Conservation (phyloP, 2,113 vertebrate genomes). For the Dicrurus megarhynchus region DNA sequence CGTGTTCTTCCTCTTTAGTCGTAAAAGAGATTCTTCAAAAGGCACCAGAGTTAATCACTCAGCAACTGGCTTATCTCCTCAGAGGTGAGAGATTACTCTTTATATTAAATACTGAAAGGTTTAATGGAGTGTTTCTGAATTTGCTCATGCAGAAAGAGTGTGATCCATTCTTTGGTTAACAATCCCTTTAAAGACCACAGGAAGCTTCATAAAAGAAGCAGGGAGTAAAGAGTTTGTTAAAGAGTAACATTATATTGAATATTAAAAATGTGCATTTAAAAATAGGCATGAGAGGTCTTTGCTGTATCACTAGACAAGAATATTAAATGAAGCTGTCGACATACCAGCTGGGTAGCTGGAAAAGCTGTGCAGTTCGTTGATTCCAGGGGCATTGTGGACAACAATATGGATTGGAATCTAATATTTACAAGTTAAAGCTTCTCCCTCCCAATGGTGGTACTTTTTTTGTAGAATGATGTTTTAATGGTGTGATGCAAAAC, state of each 20-base stretch:
- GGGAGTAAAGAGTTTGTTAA: conserved; percentile 85
- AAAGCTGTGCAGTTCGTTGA: conserved; percentile 31
- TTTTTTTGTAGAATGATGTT: conserved; percentile 6
- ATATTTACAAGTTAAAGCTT: conserved; percentile 57
- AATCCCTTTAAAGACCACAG: conserved; percentile 83
- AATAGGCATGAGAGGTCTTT: conserved; percentile 66
- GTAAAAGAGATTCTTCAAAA: conserved; percentile 90
- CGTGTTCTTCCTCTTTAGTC: conserved; percentile 79
- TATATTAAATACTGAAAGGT: conserved; percentile 77
- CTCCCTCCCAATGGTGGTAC: neutral
- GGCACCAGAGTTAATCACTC: conserved; percentile 87
- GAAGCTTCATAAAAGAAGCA: conserved; percentile 85
- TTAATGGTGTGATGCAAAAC: neutral
- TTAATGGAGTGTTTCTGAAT: conserved; percentile 88
- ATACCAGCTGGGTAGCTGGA: conserved; percentile 50
- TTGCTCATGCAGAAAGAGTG: conserved; percentile 83
- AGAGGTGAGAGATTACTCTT: conserved; percentile 87
- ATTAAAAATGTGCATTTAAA: conserved; percentile 83
- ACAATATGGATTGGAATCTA: conserved; percentile 50
- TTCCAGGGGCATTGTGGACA: conserved; percentile 45
- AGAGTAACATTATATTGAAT: conserved; percentile 80
- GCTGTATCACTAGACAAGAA: conserved; percentile 68
- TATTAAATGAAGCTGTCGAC: conserved; percentile 65
- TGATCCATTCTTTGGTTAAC: conserved; percentile 92
- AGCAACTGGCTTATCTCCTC: conserved; percentile 87